phyloP scores from a whole-genome alignment of 2,888 invertebrate species.

The Cheilosia vulpina region DNA sequence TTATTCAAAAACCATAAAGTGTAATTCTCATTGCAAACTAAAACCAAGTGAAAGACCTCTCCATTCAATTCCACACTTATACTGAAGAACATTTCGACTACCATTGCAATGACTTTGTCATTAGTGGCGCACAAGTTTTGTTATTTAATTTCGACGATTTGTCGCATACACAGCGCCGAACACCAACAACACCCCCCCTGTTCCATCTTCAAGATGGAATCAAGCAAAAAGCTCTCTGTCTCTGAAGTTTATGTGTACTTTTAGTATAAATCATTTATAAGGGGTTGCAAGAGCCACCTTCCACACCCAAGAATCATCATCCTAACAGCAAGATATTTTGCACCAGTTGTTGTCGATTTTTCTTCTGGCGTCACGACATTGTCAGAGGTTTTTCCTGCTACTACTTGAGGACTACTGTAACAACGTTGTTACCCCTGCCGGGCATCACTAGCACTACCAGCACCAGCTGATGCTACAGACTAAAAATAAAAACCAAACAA shows the following conservation, averaged over 20 bases:
- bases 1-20: no score
- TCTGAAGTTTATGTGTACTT: conserved; percentile 69
- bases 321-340: conserved; percentile 71
- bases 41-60: no score
- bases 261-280: conserved; percentile 73
- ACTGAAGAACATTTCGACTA: no score
- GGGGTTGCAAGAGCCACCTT: conserved; percentile 33
- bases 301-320: conserved; percentile 53
- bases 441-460: conserved; percentile 34
- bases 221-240: conserved; percentile 41
- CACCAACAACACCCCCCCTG: background rate
- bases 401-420: conserved; percentile 36
- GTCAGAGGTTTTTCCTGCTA: conserved; percentile 55
- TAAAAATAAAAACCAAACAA: conserved; percentile 22
- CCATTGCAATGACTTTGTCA: no score
- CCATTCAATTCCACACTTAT: no score
- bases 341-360: conserved; percentile 75
- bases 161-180: background rate
- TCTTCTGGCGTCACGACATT: conserved; percentile 66
- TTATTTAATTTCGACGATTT: conserved; percentile 1
- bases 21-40: no score
- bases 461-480: conserved; percentile 63
- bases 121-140: background rate
- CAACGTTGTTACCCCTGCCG: conserved; percentile 61
- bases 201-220: conserved; percentile 2